Base-by-base conservation (phyloP, 2,888 invertebrate genomes). In the Diarsia brunnea region DNA sequence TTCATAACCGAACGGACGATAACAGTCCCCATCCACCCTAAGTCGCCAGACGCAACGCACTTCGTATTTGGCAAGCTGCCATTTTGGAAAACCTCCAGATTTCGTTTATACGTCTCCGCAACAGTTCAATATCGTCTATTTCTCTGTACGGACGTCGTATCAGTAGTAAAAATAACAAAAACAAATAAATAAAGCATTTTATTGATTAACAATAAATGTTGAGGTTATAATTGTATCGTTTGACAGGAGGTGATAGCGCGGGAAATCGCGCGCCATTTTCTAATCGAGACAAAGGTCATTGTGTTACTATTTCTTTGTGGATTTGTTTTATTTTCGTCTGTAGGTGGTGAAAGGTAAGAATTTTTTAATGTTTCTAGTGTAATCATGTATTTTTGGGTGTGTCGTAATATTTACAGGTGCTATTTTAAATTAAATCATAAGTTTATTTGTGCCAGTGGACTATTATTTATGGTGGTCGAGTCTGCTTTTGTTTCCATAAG, bases 21-120 rank as follows among this genome's bases (percentile, higher is more conserved):
- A 85, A 85, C 78, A 64, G 68, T n/a, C 51, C 53, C 43, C 76
- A 14, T 71, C 79, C 75, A 92, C 94, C 94, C 89, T 88, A 87
- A 51, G 53, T 45, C 73, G 78, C 78, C 80, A 76, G 81, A 78
- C 90, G 90, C 89, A 88, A 79, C 87, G 91, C 90, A 94, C 95
- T 97, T 95, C 97, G 97, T 97, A 95, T 93, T 97, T 97, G 97
- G 97, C 97, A 87, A 0, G 1, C 1, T 45, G 95, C 97, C 97
- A 97, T 92, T 45, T 96, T 97, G 96, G 96, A 94, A 72, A 74
- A 10, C 67, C 79, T 93, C 97, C 97, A 95, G 90, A 79, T 84
- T 88, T 84, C 88, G 85, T 88, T 85, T 85, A 87, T 84, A 87
- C 86, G 75, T 79, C 78, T 75, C 81, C 71, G 87, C 90, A 91